Evolutionary conservation across 2,888 invertebrate species (phyloP).

Genomic region (Sturmia bella): DNA sequence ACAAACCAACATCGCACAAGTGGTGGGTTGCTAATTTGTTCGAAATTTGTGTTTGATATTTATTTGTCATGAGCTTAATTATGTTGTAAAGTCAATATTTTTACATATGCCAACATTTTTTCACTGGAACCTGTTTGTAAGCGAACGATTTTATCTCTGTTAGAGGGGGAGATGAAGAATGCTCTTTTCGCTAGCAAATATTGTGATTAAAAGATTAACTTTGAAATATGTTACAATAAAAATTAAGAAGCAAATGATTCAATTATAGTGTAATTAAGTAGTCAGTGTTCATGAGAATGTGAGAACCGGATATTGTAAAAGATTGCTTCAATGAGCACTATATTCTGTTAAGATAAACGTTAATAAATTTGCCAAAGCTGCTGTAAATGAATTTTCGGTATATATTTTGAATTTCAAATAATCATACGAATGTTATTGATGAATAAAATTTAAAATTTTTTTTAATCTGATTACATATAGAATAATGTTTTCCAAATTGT

Average conservation of each 20-base stretch:
- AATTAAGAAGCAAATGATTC: slow-evolving; percentile 49
- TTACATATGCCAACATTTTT: slow-evolving; percentile 78
- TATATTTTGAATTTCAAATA: too few species aligned
- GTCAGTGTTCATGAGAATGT: neutral
- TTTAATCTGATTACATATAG: too few species aligned
- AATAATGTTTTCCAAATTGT: too few species aligned
- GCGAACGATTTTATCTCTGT: slow-evolving; percentile 25
- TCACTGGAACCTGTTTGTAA: slow-evolving; percentile 36
- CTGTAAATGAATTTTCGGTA: too few species aligned
- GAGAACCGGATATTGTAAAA: too few species aligned
- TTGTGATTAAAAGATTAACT: slow-evolving; percentile 63
- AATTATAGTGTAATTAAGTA: slow-evolving; percentile 54
- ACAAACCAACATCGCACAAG: slow-evolving; percentile 69
- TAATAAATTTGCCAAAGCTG: too few species aligned
- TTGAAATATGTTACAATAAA: slow-evolving; percentile 53
- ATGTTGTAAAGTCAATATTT: slow-evolving; percentile 71
- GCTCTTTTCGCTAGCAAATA: slow-evolving; percentile 48
- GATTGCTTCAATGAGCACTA: too few species aligned
- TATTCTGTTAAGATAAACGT: too few species aligned
- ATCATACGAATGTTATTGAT: too few species aligned
- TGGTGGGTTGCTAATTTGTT: slow-evolving; percentile 79
- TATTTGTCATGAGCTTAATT: slow-evolving; percentile 73
- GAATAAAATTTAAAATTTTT: too few species aligned
- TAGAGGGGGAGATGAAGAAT: slow-evolving; percentile 17
- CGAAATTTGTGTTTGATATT: slow-evolving; percentile 78